phyloP scores from a whole-genome alignment of 2,888 invertebrate genomes.

The Acanthococcus lagerstroemiae region DNA sequence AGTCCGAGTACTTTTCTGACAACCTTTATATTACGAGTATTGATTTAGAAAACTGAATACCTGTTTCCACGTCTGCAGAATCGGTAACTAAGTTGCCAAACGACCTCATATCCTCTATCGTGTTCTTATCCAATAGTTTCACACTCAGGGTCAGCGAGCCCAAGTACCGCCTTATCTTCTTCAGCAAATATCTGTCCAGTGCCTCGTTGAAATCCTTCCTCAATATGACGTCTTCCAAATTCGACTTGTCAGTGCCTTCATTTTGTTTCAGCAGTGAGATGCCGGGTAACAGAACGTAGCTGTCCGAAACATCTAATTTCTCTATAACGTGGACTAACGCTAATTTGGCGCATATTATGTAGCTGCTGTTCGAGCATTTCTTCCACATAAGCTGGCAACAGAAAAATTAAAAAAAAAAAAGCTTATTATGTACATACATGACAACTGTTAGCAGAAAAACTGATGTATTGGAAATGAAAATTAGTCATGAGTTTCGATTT shows the following conservation, averaged over 20 bases:
- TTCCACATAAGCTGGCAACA: constrained; percentile 38
- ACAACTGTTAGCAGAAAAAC: too few species aligned
- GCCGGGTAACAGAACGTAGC: constrained; percentile 58
- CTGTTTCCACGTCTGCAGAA: constrained; percentile 20
- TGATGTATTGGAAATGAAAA: too few species aligned
- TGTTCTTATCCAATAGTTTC: constrained; percentile 34
- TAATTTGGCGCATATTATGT: constrained; percentile 65
- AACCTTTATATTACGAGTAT: too few species aligned
- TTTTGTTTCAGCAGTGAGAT: constrained; percentile 49
- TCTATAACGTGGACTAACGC: constrained; percentile 68
- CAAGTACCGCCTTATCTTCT: constrained; percentile 33
- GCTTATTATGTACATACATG: neutral
- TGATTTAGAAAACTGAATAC: too few species aligned
- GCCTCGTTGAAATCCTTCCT: constrained; percentile 28
- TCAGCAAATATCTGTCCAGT: constrained; percentile 31
- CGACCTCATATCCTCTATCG: constrained; percentile 29
- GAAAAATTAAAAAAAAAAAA: neutral
- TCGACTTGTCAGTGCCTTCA: neutral
- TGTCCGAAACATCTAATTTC: constrained; percentile 50
- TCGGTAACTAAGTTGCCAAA: constrained; percentile 31
- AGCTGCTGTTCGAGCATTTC: constrained; percentile 52
- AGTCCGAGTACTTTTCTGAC: too few species aligned
- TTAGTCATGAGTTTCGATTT: too few species aligned
- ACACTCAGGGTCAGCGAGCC: constrained; percentile 34
- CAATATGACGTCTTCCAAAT: neutral